Evolutionary conservation across 2,888 invertebrate species (phyloP), one percentile per base, ranked within the genome.

Genomic region (Pilophorus perplexus): DNA sequence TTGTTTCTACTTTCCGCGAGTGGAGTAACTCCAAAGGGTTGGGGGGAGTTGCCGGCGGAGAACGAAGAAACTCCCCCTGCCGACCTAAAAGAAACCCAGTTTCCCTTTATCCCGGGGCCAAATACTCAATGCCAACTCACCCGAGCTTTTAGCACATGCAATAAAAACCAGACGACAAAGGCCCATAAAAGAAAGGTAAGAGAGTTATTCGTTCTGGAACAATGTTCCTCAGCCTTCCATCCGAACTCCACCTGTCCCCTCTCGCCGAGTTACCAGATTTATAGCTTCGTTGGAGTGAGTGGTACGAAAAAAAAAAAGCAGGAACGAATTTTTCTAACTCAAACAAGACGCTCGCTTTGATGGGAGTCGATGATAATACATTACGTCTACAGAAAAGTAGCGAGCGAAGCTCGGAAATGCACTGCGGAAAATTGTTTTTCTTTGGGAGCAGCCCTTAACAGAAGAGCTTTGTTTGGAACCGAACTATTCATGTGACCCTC

Each of bases 121-220:
- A 52, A 52, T 52, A 52, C 52, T 52, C 52, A 55, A 59, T 42
- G 59, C 59, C 59, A 42, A 59, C 40, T 59, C 59, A 38, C 42
- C 42, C 42, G 59, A 42, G 59, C 59, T 59, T 59, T 59, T 59
- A 59, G 59, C 59, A 59, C 59, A 59, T 59, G 59, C 59, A 59
- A 59, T 59, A 59, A 59, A 59, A 59, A 59, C 59, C 59, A 59
- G 59, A 40, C 59, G 59, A 59, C 59, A 59, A 59, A 59, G 59
- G 16, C 27, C 59, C 42, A 59, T 59, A 59, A 59, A 59, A 59
- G 59, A 59, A 59, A 59, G 59, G 59, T 59, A 59, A 59, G 42
- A 59, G 59, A 59, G 59, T 59, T 59, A 59, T 59, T 59, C 59
- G 59, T 59, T 59, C 59, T 40, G 42, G 59, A 59, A 59, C 59